Percentiles rank a stretch among this genome's conserved stretches.
phyloP scores from a whole-genome alignment of 2,113 vertebrate species.

The Ia io region DNA sequence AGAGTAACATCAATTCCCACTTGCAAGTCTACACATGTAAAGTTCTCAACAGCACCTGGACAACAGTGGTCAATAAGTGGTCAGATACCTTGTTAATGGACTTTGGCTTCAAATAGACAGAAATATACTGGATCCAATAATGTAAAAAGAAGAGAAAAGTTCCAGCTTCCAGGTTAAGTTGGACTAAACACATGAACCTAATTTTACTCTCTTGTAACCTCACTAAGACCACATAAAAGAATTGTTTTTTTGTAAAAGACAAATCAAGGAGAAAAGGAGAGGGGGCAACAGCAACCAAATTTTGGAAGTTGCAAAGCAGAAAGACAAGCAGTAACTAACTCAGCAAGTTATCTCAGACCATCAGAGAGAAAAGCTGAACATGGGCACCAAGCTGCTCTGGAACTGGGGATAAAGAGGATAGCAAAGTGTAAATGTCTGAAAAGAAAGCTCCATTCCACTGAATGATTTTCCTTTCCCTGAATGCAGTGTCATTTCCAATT shows the following conservation, averaged over 20 bases:
- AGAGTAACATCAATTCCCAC: conserved; percentile 2
- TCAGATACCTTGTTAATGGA: not conserved
- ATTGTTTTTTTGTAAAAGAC: not conserved
- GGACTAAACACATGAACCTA: not conserved
- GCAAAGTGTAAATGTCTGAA: not conserved
- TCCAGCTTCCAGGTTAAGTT: not conserved
- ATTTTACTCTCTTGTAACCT: conserved; percentile 6
- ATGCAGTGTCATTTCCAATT: not conserved
- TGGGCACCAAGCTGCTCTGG: not conserved
- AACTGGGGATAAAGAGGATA: not conserved
- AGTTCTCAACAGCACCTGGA: not conserved
- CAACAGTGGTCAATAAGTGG: not conserved
- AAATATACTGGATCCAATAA: not conserved
- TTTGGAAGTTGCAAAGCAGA: conserved; percentile 25
- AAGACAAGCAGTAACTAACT: not conserved
- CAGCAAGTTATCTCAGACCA: not conserved
- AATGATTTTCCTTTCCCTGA: not conserved
- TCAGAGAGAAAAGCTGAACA: not conserved
- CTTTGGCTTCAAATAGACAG: not conserved
- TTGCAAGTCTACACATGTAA: not conserved
- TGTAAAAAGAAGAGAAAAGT: not conserved
- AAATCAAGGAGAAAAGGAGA: not conserved
- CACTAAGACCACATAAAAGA: not conserved
- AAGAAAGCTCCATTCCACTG: not conserved
- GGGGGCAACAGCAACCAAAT: not conserved